Percentiles rank a stretch among this genome's conserved stretches.
phyloP scores from a whole-genome alignment of 1,140 invertebrate species.

The Mesaphorura yosii region DNA sequence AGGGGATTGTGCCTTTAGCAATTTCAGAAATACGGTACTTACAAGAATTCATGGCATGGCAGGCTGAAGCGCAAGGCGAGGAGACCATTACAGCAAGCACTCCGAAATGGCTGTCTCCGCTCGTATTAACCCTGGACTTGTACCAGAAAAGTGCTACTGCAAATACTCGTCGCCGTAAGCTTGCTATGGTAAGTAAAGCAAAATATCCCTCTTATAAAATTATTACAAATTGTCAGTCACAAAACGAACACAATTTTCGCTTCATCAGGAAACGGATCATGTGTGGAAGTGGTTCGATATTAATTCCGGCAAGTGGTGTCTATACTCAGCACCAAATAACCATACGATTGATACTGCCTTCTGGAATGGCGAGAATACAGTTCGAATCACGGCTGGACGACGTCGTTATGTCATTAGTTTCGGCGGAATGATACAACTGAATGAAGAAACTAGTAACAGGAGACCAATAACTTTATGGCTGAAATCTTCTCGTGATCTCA shows the following conservation, averaged over 20 bases:
- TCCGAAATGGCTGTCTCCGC: slow-evolving; percentile 67
- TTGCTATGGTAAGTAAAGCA: slow-evolving; percentile 49
- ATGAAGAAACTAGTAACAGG: slow-evolving; percentile 68
- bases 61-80: slow-evolving; percentile 10
- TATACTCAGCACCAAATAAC: slow-evolving; percentile 62
- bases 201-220: not conserved
- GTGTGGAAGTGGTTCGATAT: slow-evolving; percentile 82
- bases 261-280: slow-evolving; percentile 39
- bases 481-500: slow-evolving; percentile 31
- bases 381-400: slow-evolving; percentile 60
- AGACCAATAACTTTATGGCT: slow-evolving; percentile 68
- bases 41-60: not conserved
- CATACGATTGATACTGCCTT: slow-evolving; percentile 74
- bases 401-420: slow-evolving; percentile 69
- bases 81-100: no score
- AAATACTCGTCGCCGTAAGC: slow-evolving; percentile 54
- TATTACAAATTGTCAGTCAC: no score
- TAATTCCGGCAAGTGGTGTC: slow-evolving; percentile 65
- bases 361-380: slow-evolving; percentile 57
- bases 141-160: slow-evolving; percentile 66
- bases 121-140: slow-evolving; percentile 64
- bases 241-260: not conserved
- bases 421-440: slow-evolving; percentile 65
- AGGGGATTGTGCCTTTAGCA: slow-evolving; percentile 1
- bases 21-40: slow-evolving; percentile 8